Evolutionary conservation across 2,888 invertebrate species (phyloP).

Genomic region (Syrphus vitripennis): DNA sequence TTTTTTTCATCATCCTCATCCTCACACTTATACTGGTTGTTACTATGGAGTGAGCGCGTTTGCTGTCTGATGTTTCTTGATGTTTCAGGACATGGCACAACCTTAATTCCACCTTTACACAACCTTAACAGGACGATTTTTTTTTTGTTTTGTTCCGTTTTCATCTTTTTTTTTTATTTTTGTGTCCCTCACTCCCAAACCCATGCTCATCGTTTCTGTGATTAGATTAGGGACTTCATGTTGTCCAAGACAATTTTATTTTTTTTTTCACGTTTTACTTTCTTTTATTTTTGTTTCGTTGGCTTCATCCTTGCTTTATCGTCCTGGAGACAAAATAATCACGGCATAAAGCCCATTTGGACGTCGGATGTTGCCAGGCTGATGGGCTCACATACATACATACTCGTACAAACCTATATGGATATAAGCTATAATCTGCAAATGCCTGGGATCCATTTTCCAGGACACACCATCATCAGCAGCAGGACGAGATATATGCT

Average conservation of each 20-base stretch:
- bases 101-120: slow-evolving; percentile 43
- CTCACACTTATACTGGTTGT: neutral
- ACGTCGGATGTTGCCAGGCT: slow-evolving; percentile 32
- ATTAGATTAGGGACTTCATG: slow-evolving; percentile 69
- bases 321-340: slow-evolving; percentile 62
- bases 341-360: slow-evolving; percentile 60
- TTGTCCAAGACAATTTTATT: slow-evolving; percentile 62
- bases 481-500: neutral
- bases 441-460: slow-evolving; percentile 26
- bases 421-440: slow-evolving; percentile 36
- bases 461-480: neutral
- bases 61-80: slow-evolving; percentile 33
- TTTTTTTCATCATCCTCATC: no score
- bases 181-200: slow-evolving; percentile 27
- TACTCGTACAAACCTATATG: neutral
- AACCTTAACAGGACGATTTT: slow-evolving; percentile 41
- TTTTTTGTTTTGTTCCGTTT: neutral
- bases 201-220: slow-evolving; percentile 54
- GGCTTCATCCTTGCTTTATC: slow-evolving; percentile 26
- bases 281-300: neutral
- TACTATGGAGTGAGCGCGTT: neutral
- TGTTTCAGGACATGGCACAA: slow-evolving; percentile 20
- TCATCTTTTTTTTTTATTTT: neutral
- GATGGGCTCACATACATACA: slow-evolving; percentile 16
- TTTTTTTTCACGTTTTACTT: slow-evolving; percentile 3